Conservation (phyloP, 2,113 vertebrate genomes). For the Charina bottae region DNA sequence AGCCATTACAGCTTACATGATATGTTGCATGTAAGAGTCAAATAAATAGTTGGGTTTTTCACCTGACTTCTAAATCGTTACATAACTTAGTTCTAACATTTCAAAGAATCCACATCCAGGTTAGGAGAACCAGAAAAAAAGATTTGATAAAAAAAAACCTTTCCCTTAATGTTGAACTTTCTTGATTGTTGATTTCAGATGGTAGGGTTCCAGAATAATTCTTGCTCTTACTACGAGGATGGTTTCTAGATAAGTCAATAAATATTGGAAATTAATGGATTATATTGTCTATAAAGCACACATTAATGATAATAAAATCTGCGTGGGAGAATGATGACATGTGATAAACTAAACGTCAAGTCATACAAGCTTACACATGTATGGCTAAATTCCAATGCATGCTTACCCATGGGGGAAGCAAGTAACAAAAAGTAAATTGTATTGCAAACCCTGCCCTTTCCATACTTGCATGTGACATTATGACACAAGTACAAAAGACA, state of each 20-base stretch:
- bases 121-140: not conserved
- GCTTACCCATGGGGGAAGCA: not conserved
- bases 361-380: not conserved
- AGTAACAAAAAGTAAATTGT: not conserved
- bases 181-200: not conserved
- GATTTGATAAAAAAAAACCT: not conserved
- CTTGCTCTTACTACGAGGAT: not conserved
- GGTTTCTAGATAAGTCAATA: not conserved
- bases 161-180: not conserved
- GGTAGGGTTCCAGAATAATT: not conserved
- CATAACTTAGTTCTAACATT: not conserved
- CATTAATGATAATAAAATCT: not conserved
- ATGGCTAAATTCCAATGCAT: not conserved
- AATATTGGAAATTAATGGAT: not conserved
- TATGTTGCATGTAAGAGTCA: not conserved
- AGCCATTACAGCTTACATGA: too few species aligned
- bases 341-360: not conserved
- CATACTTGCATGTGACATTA: not conserved
- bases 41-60: not conserved
- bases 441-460: not conserved
- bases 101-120: not conserved
- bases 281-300: not conserved
- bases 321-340: not conserved
- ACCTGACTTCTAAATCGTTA: not conserved
- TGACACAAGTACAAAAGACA: not conserved